Base-by-base conservation (phyloP, 2,113 vertebrate species). In the Callospermophilus lateralis region DNA sequence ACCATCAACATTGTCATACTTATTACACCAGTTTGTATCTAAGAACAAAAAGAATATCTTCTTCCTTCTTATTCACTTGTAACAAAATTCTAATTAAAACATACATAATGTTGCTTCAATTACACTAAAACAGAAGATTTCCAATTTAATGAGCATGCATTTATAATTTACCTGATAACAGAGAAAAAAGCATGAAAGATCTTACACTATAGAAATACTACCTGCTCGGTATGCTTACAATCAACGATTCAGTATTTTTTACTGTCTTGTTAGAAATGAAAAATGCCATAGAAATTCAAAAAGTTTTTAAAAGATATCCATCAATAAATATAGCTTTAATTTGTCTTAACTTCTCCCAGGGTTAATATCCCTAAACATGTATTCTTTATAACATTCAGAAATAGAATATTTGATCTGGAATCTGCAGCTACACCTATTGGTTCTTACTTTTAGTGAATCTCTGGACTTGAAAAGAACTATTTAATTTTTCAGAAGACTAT, bases 401-500 rank as follows among this genome's bases (percentile, higher is more conserved):
- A 42, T 2, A 87, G 48, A 80, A 4, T 26, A 15, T 55, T 79
- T 83, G 15, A 83, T 34, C 26, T 28, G 12, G 6, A 28, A 32
- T 55, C 17, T 72, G 53, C 39, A 42, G 51, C 32, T 24, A 32
- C 0, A 34, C 12, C 24, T 78, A 45, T 3, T 83, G 24, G 30
- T 48, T 89, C 16, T 24, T 63, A 22, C 15, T 63, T 93, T 83
- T 63, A 74, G n/a, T 78, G 7, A 91, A 7, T 76, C 28, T 28
- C 26, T 53, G 61, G 63, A 63, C 63, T 42, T 65, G 58, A 84
- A 65, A 12, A 87, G 63, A 93, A 86, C 77, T 39, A 84, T 45
- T 87, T 95, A 68, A 87, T 79, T 85, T 42, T 96, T 84, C 9
- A 81, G n/a, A 84, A 53, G n/a, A 20, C 73, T 68, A 12, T 72